phyloP scores from a whole-genome alignment of 2,888 invertebrate species.

The Cancer borealis region DNA sequence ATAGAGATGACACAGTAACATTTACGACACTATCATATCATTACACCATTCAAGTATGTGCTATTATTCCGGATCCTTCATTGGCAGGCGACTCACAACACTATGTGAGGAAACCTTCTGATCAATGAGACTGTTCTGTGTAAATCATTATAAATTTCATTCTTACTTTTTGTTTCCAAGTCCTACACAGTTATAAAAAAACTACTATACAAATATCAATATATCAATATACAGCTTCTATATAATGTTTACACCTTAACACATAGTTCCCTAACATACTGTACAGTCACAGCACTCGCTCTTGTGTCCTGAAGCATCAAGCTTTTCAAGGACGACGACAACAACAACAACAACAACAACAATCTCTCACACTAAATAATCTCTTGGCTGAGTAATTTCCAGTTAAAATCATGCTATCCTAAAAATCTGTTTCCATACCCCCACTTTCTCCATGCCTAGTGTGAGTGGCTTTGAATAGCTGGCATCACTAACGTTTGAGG shows the following conservation, averaged over 20 bases:
- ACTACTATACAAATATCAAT: conserved; percentile 31
- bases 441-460: neutral
- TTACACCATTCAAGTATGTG: too few species aligned
- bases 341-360: neutral
- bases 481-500: neutral
- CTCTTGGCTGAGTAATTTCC: neutral
- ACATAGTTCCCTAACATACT: conserved; percentile 17
- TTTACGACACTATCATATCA: too few species aligned
- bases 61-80: neutral
- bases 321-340: neutral
- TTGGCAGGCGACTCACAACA: neutral
- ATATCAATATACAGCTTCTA: conserved; percentile 35
- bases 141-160: neutral
- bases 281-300: neutral
- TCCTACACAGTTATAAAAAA: conserved; percentile 31
- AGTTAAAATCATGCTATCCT: neutral
- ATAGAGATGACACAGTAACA: neutral
- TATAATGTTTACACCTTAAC: conserved; percentile 45
- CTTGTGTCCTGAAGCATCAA: neutral
- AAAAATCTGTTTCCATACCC: neutral
- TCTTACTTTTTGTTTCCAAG: neutral
- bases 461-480: neutral
- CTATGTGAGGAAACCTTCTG: neutral
- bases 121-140: conserved; percentile 30
- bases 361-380: neutral